phyloP scores from a whole-genome alignment of 2,888 invertebrate genomes.

The Zelleria hepariella region DNA sequence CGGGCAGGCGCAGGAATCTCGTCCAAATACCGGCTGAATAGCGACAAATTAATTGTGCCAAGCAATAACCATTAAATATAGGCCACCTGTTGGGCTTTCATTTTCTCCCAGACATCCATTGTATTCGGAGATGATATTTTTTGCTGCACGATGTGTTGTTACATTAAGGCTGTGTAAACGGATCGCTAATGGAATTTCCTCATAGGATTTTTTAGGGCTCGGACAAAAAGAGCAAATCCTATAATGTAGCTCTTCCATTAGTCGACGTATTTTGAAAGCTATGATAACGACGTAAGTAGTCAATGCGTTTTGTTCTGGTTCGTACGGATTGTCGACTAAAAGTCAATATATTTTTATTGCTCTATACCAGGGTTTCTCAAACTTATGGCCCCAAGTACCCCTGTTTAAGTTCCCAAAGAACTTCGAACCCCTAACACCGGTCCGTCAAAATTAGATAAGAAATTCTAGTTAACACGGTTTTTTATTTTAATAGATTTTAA shows the following conservation, averaged over 20 bases:
- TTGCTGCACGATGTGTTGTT: background rate
- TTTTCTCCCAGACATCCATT: background rate
- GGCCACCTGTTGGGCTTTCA: slow-evolving; percentile 35
- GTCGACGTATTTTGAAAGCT: background rate
- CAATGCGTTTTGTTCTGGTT: background rate
- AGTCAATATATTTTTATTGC: too few species aligned
- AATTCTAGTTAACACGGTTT: too few species aligned
- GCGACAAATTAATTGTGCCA: slow-evolving; percentile 43
- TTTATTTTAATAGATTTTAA: too few species aligned
- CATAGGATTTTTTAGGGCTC: background rate
- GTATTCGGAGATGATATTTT: background rate
- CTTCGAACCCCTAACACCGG: too few species aligned
- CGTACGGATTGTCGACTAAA: background rate
- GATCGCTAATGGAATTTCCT: background rate
- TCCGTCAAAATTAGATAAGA: too few species aligned
- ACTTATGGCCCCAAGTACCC: too few species aligned
- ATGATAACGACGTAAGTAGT: background rate
- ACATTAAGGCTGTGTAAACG: background rate
- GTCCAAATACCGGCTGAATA: background rate
- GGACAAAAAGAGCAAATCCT: background rate
- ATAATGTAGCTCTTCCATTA: background rate
- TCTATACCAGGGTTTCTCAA: too few species aligned
- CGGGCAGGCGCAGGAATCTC: background rate
- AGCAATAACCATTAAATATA: slow-evolving; percentile 50
- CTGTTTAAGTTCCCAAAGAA: too few species aligned